A percentile compares a stretch with the other conserved stretches of the same genome.
phyloP scores from a whole-genome alignment of 2,113 vertebrate genomes.

The Solenodon paradoxus region DNA sequence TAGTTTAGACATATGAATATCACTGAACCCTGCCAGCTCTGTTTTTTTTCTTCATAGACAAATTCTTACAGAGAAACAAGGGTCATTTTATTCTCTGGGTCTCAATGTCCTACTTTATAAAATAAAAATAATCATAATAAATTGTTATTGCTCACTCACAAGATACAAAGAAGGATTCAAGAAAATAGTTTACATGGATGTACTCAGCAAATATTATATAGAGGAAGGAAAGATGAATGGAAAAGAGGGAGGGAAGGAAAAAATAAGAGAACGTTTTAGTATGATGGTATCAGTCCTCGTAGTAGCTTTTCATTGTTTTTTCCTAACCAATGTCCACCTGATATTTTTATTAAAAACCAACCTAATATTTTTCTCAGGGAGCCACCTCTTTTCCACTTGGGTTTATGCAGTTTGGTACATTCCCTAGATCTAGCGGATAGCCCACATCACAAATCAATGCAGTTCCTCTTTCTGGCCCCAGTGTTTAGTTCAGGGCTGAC shows the following conservation, averaged over 20 bases:
- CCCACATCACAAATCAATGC: neutral
- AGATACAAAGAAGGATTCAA: neutral
- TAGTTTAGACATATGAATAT: constrained; percentile 49
- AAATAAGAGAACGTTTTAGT: neutral
- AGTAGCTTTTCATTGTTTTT: neutral
- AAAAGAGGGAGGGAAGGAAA: neutral
- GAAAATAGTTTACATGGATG: neutral
- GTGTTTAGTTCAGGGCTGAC: neutral
- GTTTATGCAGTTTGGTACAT: neutral
- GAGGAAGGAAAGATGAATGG: neutral
- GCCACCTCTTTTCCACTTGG: neutral
- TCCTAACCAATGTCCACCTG: neutral
- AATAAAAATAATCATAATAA: neutral
- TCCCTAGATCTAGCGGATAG: neutral
- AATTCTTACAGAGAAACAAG: neutral
- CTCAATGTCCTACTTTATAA: neutral
- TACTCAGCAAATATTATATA: neutral
- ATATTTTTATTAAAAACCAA: neutral
- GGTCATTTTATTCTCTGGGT: constrained; percentile 29
- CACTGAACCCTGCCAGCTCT: constrained; percentile 31
- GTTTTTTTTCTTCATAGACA: constrained; percentile 18
- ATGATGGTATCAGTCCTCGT: neutral
- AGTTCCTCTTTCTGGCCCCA: neutral
- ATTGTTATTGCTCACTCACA: neutral
- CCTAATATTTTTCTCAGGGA: neutral